Evolutionary conservation across 2,888 invertebrate species (phyloP).

Genomic region (Plagiodera versicolora): DNA sequence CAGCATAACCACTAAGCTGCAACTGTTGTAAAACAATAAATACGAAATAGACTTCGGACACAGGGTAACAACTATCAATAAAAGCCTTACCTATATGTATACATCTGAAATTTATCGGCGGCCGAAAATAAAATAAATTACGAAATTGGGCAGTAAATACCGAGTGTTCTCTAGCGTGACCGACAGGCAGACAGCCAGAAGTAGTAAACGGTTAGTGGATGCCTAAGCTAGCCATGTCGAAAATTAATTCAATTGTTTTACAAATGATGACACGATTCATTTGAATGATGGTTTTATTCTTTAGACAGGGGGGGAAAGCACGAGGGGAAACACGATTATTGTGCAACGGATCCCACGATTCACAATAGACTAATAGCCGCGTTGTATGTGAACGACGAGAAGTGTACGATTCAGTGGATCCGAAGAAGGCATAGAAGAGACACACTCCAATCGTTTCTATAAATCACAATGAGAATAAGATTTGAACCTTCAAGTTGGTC

Average conservation of each 20-base stretch:
- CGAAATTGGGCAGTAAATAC: slow-evolving; percentile 50
- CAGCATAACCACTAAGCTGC: slow-evolving; percentile 38
- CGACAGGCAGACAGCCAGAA: slow-evolving; percentile 43
- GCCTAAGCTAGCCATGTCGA: slow-evolving; percentile 53
- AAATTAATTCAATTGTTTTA: slow-evolving; percentile 57
- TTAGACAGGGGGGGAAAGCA: slow-evolving; percentile 13
- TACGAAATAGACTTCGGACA: slow-evolving; percentile 38
- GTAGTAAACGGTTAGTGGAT: slow-evolving; percentile 48
- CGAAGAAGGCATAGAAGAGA: background rate
- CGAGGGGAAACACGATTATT: slow-evolving; percentile 6
- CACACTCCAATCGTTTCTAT: no score
- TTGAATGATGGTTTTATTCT: slow-evolving; percentile 39
- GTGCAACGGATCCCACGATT: slow-evolving; percentile 10
- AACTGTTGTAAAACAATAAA: slow-evolving; percentile 51
- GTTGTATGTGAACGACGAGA: background rate
- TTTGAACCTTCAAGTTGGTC: no score
- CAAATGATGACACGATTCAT: slow-evolving; percentile 54
- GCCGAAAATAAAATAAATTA: slow-evolving; percentile 42
- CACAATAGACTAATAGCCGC: background rate
- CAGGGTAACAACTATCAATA: slow-evolving; percentile 37
- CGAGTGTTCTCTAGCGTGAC: slow-evolving; percentile 41
- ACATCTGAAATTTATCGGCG: slow-evolving; percentile 31
- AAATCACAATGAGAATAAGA: no score
- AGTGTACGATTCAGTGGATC: background rate
- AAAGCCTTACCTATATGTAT: slow-evolving; percentile 25